These are phyloP conservation scores for Pachycephala philippinensis DNA, from an alignment of 2,113 vertebrate genomes.

Conservation along the genomic window DNA sequence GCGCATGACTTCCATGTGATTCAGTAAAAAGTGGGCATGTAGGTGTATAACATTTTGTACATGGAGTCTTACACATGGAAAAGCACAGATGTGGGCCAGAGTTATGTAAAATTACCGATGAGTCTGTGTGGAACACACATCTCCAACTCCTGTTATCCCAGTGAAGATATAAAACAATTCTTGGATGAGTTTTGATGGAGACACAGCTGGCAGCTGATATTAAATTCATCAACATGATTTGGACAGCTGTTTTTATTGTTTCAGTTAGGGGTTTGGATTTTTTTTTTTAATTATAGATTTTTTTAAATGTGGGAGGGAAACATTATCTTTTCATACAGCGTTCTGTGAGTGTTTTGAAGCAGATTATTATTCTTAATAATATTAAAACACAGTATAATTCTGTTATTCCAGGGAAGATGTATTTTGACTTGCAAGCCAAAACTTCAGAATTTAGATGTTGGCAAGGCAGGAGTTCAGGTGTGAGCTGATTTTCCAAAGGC, in stretches of 20 bases:
- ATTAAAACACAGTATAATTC: not conserved
- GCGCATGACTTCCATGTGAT: not conserved
- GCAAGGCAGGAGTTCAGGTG: fast-evolving
- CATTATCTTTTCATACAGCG: not conserved
- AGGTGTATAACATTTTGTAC: not conserved
- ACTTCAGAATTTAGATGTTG: not conserved
- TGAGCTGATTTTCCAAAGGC: not conserved
- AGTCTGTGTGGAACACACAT: not conserved
- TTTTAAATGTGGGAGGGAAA: not conserved
- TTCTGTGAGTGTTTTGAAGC: not conserved
- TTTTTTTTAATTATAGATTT: not conserved
- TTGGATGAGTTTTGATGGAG: not conserved
- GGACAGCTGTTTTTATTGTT: not conserved
- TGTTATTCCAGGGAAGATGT: not conserved
- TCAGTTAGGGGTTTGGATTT: fast-evolving
- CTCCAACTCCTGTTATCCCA: not conserved
- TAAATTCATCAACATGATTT: not conserved
- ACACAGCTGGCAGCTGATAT: not conserved
- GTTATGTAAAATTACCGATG: not conserved
- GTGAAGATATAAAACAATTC: not conserved
- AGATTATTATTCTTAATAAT: not conserved
- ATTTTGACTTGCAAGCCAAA: not conserved
- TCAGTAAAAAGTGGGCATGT: not conserved
- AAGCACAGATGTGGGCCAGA: not conserved
- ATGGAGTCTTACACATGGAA: not conserved